Evolutionary conservation across 2,888 invertebrate species (phyloP).

Genomic region (Folsomia candida): DNA sequence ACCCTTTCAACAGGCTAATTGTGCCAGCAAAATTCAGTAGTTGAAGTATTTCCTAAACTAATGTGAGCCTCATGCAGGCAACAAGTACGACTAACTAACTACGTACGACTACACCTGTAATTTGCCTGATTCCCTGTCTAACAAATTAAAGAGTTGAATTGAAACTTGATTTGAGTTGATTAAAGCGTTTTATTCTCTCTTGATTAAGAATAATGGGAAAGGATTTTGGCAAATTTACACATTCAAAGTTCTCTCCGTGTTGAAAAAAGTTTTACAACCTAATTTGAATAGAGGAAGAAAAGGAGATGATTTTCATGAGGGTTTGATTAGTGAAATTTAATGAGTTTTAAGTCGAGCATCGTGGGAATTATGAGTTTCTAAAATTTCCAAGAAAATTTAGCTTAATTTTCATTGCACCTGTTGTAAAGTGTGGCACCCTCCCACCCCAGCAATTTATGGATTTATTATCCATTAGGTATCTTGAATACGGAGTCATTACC

Average conservation of each 20-base stretch:
- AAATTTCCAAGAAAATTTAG: background rate
- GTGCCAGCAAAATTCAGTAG: too few relatives aligned
- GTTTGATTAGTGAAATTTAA: too few relatives aligned
- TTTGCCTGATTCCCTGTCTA: background rate
- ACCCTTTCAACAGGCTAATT: too few relatives aligned
- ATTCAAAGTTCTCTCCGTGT: background rate
- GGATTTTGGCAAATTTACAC: conserved; percentile 17
- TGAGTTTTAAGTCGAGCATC: background rate
- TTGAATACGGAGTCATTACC: background rate
- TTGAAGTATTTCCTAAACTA: too few relatives aligned
- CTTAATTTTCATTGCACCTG: too few relatives aligned
- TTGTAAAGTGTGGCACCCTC: background rate
- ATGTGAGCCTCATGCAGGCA: too few relatives aligned
- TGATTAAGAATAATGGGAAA: conserved; percentile 15
- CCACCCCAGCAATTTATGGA: background rate
- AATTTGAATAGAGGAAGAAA: too few relatives aligned
- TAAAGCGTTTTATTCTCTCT: conserved; percentile 4
- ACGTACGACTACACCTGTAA: background rate
- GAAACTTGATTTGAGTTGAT: background rate
- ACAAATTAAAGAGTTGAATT: background rate
- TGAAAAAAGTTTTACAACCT: too few relatives aligned
- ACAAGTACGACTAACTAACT: background rate
- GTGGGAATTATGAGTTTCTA: background rate
- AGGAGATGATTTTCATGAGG: too few relatives aligned
- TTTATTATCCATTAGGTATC: background rate